These are phyloP conservation scores for Siphamia tubifer DNA, from an alignment of 2,113 vertebrate genomes.

Conservation along the genomic window DNA sequence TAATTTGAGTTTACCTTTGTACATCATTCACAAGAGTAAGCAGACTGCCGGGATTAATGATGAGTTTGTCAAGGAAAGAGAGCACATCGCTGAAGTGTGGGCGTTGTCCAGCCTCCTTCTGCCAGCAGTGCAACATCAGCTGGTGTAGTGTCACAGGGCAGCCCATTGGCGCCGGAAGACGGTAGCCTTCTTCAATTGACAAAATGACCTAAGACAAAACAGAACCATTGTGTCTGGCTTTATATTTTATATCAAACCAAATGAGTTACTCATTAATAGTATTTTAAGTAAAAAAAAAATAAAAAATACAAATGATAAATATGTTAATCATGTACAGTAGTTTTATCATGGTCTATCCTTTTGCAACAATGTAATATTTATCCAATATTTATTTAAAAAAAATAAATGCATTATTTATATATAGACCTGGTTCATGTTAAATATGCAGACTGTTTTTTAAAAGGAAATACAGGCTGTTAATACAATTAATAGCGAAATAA, in stretches of 20 bases:
- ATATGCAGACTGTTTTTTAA: no score
- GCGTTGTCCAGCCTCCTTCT: constrained; percentile 92
- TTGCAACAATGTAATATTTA: no score
- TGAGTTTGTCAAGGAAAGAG: constrained; percentile 94
- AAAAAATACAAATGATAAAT: no score
- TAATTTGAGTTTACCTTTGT: constrained; percentile 78
- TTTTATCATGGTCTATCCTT: no score
- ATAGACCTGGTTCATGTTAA: no score
- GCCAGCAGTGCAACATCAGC: constrained; percentile 98
- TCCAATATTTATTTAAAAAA: no score
- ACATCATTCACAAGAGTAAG: constrained; percentile 90
- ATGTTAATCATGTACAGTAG: no score
- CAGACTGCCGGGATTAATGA: constrained; percentile 92
- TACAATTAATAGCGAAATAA: no score
- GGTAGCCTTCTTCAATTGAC: constrained; percentile 97
- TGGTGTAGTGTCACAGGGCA: constrained; percentile 95
- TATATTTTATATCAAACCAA: background rate
- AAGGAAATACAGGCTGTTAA: no score
- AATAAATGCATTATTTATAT: no score
- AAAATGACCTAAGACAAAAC: constrained; percentile 86
- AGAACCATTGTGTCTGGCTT: background rate
- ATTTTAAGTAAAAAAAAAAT: no score
- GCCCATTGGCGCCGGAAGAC: constrained; percentile 95
- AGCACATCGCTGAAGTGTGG: constrained; percentile 92
- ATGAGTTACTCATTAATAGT: no score